A percentile compares a stretch with the other conserved stretches of the same genome.
Evolutionary conservation across 1,140 invertebrate species (phyloP).

Genomic region (Helicoverpa zea): DNA sequence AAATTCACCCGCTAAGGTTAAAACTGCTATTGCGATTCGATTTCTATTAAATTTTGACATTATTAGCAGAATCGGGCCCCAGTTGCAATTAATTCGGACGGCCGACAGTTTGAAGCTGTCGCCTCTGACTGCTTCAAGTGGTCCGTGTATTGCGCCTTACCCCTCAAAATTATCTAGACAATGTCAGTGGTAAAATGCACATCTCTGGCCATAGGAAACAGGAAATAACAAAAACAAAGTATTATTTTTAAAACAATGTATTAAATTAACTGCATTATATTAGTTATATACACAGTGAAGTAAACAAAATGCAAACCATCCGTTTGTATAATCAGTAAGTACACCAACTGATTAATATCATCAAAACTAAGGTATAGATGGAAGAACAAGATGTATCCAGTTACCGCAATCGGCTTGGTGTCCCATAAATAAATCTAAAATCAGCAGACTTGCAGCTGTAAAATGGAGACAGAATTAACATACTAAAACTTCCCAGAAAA

Average conservation of each 20-base stretch:
- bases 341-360: conserved; percentile 45
- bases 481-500: conserved; percentile 62
- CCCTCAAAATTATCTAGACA: no score
- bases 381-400: conserved; percentile 21
- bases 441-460: conserved; percentile 39
- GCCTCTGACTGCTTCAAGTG: no score
- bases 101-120: no score
- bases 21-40: no score
- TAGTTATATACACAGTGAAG: conserved; percentile 85
- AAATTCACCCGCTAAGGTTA: no score
- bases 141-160: no score
- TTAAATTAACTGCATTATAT: conserved; percentile 86
- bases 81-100: no score
- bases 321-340: conserved; percentile 44
- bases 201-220: neutral
- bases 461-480: conserved; percentile 49
- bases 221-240: conserved; percentile 1
- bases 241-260: conserved; percentile 83
- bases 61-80: no score
- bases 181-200: no score
- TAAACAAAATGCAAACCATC: conserved; percentile 85
- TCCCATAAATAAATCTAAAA: conserved; percentile 21
- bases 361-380: conserved; percentile 38
- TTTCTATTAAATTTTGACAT: no score
- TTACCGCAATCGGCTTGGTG: conserved; percentile 21